phyloP scores from a whole-genome alignment of 2,888 invertebrate genomes.

The Conops quadrifasciatus region DNA sequence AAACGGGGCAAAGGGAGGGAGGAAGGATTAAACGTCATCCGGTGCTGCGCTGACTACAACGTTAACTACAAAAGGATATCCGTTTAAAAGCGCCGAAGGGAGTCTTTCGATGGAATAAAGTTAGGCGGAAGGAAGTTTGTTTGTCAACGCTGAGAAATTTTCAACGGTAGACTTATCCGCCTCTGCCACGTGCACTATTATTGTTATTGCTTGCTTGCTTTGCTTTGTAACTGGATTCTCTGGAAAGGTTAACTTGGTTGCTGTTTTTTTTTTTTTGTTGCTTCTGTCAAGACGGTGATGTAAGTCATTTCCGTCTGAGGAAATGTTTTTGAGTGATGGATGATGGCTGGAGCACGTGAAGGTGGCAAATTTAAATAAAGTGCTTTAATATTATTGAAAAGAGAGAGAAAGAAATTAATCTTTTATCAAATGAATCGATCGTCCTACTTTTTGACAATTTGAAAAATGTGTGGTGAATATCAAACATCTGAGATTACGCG shows the following conservation, averaged over 20 bases:
- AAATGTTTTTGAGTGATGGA: neutral
- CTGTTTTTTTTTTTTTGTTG: too few relatives aligned
- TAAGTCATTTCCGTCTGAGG: too few relatives aligned
- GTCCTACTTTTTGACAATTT: too few relatives aligned
- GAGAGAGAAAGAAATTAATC: too few relatives aligned
- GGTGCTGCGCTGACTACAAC: conserved; percentile 16
- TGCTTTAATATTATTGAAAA: neutral
- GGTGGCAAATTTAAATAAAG: neutral
- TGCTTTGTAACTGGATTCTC: too few relatives aligned
- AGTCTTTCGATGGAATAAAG: neutral
- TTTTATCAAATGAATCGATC: too few relatives aligned
- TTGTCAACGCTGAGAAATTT: neutral
- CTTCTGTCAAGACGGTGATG: too few relatives aligned
- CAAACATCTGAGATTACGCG: too few relatives aligned
- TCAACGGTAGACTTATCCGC: neutral
- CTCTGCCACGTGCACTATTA: neutral
- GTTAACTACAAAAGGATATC: conserved; percentile 31
- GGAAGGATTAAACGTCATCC: neutral
- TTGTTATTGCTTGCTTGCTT: too few relatives aligned
- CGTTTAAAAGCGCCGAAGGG: neutral
- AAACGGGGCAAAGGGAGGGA: neutral
- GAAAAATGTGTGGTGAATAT: too few relatives aligned
- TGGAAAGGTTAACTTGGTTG: too few relatives aligned
- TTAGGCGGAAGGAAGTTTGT: neutral
- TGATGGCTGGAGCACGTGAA: conserved; percentile 1